Percentiles rank a stretch among this genome's conserved stretches.
These are phyloP conservation scores for Rhinoraja longicauda DNA, from an alignment of 2,797 vertebrate genomes.

Conservation along the genomic window DNA sequence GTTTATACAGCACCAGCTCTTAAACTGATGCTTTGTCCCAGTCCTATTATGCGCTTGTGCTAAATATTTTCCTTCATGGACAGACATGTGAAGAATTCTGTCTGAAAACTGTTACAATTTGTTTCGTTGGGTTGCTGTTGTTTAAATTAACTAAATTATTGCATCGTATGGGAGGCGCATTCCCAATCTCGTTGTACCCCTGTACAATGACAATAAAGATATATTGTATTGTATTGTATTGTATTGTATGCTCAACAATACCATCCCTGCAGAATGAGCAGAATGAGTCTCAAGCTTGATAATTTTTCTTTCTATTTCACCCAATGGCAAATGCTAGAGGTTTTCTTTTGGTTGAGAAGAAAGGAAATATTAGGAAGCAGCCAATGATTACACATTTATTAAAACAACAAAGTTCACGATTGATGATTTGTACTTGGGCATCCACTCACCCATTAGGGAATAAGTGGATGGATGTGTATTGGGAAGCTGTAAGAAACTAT, in stretches of 20 bases:
- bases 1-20: background rate
- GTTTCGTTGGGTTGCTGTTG: too few species aligned
- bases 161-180: too few species aligned
- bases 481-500: too few species aligned
- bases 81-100: too few species aligned
- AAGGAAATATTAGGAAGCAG: background rate
- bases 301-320: background rate
- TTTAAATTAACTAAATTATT: too few species aligned
- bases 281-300: background rate
- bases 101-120: too few species aligned
- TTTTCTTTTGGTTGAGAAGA: background rate
- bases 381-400: background rate
- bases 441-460: background rate
- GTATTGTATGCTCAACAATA: background rate
- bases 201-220: too few species aligned
- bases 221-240: too few species aligned
- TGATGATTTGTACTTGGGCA: background rate
- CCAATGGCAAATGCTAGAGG: background rate
- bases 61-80: background rate
- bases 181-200: too few species aligned
- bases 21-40: background rate
- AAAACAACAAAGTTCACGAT: background rate
- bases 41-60: background rate
- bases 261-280: background rate
- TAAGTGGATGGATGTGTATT: background rate